Evolutionary conservation across 2,113 vertebrate genomes (phyloP).

Genomic region (Dicrurus megarhynchus): DNA sequence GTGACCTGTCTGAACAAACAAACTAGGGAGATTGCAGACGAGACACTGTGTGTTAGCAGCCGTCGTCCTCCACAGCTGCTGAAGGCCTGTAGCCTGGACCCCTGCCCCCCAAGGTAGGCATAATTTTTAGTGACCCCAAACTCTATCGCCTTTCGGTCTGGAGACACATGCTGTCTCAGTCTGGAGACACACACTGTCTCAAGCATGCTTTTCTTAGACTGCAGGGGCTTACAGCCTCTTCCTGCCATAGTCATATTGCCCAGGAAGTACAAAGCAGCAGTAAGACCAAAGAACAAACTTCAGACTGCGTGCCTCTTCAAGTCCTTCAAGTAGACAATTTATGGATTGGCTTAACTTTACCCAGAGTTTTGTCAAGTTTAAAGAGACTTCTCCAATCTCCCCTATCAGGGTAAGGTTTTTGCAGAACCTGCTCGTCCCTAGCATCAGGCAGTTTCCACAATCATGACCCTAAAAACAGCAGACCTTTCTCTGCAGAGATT

Average conservation of each 20-base stretch:
- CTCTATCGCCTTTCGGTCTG: background rate
- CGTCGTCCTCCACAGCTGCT: constrained; percentile 86
- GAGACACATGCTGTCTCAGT: background rate
- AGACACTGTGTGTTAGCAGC: constrained; percentile 81
- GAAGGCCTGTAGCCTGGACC: constrained; percentile 84
- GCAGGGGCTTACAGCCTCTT: background rate
- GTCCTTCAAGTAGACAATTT: background rate
- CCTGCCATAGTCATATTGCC: too few relatives aligned
- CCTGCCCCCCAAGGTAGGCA: constrained; percentile 89
- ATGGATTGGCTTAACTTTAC: background rate
- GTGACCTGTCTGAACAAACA: constrained; percentile 95
- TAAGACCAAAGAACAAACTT: background rate
- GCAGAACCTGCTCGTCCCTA: background rate
- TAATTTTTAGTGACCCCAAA: background rate
- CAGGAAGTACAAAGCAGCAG: background rate
- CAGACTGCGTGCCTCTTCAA: background rate
- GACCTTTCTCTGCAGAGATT: background rate
- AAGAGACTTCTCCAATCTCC: background rate
- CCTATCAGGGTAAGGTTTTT: background rate
- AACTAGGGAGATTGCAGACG: constrained; percentile 80
- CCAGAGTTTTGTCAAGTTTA: background rate
- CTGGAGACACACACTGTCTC: background rate
- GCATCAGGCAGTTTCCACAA: background rate
- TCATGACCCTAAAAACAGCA: background rate
- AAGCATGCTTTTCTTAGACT: background rate